Evolutionary conservation across 2,888 invertebrate species (phyloP).

Genomic region (Coremacera marginata): DNA sequence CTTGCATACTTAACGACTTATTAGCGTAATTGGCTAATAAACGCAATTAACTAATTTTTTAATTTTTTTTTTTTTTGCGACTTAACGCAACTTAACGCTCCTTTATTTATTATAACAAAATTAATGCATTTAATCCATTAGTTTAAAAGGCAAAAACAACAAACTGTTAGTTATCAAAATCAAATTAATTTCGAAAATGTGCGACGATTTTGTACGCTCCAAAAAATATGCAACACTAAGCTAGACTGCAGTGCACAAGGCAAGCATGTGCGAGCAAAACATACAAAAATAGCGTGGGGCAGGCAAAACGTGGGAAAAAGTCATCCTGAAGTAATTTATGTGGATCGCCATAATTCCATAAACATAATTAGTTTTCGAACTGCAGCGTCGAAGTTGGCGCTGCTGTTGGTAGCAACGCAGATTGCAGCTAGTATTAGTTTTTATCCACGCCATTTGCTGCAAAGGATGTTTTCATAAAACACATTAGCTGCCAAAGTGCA

Average conservation of each 20-base stretch:
- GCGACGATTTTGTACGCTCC: conserved; percentile 16
- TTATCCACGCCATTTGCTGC: conserved; percentile 5
- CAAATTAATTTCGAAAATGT: conserved; percentile 23
- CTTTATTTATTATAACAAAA: too few species aligned
- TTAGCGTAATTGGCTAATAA: not conserved
- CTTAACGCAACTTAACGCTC: too few species aligned
- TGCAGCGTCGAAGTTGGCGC: conserved; percentile 33
- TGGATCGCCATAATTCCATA: conserved; percentile 57
- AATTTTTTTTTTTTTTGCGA: too few species aligned
- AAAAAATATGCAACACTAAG: conserved; percentile 23
- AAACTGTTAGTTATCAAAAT: not conserved
- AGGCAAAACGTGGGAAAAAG: conserved; percentile 15
- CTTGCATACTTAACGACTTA: not conserved
- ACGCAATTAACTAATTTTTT: not conserved
- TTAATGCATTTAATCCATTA: too few species aligned
- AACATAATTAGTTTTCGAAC: conserved; percentile 67
- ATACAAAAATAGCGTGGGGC: not conserved
- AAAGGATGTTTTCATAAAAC: conserved; percentile 17
- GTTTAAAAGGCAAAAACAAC: too few species aligned
- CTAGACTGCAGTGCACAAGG: not conserved
- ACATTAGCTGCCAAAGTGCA: conserved; percentile 23
- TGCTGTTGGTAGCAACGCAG: not conserved
- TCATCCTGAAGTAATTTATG: conserved; percentile 46
- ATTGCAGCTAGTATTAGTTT: conserved; percentile 15
- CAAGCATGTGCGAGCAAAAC: not conserved